Percentiles rank a stretch among this genome's conserved stretches.
phyloP scores from a whole-genome alignment of 2,113 vertebrate genomes.

The Xenus cinereus region DNA sequence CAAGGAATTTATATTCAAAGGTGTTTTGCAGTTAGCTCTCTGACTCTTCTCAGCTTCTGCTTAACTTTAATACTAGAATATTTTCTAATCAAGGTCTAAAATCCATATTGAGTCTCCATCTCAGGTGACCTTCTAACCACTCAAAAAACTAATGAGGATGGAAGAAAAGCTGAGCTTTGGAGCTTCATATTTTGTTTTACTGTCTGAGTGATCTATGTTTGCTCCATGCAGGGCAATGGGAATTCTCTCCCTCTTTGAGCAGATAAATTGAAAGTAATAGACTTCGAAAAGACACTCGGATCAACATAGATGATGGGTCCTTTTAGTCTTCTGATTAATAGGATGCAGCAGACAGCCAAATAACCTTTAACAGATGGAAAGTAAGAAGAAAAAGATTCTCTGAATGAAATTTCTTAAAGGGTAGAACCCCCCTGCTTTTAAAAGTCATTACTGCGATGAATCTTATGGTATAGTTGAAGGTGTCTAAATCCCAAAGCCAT shows the following conservation, averaged over 20 bases:
- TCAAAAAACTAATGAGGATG: conserved; percentile 24
- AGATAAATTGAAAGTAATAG: conserved; percentile 14
- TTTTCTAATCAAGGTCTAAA: conserved; percentile 17
- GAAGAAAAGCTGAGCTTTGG: not conserved
- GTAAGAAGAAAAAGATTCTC: not conserved
- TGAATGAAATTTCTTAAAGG: not conserved
- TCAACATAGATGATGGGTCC: not conserved
- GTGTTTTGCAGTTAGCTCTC: not conserved
- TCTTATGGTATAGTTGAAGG: not conserved
- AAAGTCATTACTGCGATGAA: not conserved
- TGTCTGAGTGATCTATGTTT: not conserved
- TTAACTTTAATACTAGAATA: not conserved
- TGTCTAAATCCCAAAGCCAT: not conserved
- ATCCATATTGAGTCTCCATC: not conserved
- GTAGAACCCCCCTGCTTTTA: not conserved
- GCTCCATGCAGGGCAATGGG: not conserved
- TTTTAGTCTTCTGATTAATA: conserved; percentile 4
- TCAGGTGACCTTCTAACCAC: conserved; percentile 22
- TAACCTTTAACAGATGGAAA: not conserved
- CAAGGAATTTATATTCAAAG: not conserved
- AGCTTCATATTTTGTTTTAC: not conserved
- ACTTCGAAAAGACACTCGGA: not conserved
- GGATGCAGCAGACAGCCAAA: not conserved
- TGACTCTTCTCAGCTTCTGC: not conserved
- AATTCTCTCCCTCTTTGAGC: not conserved